These are phyloP conservation scores for Corticium candelabrum DNA, from an alignment of 37 sponge, comb jelly and placozoan species.

Conservation along the genomic window DNA sequence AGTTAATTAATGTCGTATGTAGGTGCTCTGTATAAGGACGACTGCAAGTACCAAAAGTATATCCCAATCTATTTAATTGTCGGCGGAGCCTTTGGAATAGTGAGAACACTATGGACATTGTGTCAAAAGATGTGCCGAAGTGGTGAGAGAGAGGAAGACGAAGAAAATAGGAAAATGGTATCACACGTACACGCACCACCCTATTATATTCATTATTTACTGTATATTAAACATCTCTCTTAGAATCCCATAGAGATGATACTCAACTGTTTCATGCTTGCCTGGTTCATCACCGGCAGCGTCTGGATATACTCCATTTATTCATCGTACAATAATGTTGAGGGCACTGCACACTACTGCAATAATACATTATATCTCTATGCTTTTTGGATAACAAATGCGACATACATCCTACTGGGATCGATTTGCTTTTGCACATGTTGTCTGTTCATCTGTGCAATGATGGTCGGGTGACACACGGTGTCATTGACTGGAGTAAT, in stretches of 20 bases:
- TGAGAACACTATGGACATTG: not conserved
- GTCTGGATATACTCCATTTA: slow-evolving; percentile 11
- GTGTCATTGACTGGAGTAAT: no score
- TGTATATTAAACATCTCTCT: no score
- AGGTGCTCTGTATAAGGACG: slow-evolving; percentile 2
- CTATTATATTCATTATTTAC: no score
- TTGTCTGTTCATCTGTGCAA: no score
- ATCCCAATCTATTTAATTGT: slow-evolving; percentile 12
- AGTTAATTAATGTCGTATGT: no score
- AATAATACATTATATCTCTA: not conserved
- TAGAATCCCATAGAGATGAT: no score
- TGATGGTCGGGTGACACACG: no score
- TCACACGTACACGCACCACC: no score
- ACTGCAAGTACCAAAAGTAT: not conserved
- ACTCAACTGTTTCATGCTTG: not conserved
- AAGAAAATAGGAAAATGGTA: no score
- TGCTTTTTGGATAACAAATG: not conserved
- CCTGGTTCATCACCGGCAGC: not conserved
- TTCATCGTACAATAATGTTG: not conserved
- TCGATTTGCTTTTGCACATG: not conserved
- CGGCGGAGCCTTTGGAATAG: not conserved
- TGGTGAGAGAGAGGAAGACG: not conserved
- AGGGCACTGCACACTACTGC: not conserved
- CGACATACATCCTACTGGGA: not conserved
- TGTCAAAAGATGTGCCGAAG: no score